Evolutionary conservation across 2,888 invertebrate species (phyloP), one percentile per base, ranked within the genome.

Genomic region (Meiosimyza platycephala): DNA sequence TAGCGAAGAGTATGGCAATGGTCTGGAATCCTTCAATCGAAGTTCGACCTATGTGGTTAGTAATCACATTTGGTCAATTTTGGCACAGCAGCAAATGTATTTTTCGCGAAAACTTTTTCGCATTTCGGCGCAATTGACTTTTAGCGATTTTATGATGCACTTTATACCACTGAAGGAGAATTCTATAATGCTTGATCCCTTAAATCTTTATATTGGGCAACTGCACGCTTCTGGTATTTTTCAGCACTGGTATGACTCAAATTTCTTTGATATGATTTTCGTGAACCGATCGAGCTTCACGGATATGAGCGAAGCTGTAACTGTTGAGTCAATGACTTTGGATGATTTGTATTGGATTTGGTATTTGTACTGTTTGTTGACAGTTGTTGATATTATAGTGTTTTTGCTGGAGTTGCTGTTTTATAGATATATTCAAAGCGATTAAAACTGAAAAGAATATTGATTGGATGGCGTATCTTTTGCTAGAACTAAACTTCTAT

Each of bases 141-240:
- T 75, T 7, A 54, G 47, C 5, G 57, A 71, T 3, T 69, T 48
- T 6, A 55, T 63, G 15, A 33, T 64, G 13, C 11, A 75, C 1
- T 73, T 74, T 11, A 54, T 77, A 40, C 72, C 78, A 1, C 18
- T 78, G 63, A 60, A 74, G 1, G 71, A 73, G 40, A 76, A 77
- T 55, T 76, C 75, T 2, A 72, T 77, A 18, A 76, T 75, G 55
- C 69, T 63, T 7, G 50, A 16, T 1, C 15, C 74, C 0, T 65
- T 78, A 11, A 59, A 76, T n/a, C 11, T 59, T 3, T 69, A 74
- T 18, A 70, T 78, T 5, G 11, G 70, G 59, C 47, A 67, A 3
- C 48, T 73, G 9, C 66, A 59, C 3, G 76, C 72, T 0, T 57
- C 62, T 40, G 78, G 78, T 12, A 64, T 78, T 0, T 67, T 76